phyloP scores from a whole-genome alignment of 2,797 vertebrate species.

The Lerista edwardsae region DNA sequence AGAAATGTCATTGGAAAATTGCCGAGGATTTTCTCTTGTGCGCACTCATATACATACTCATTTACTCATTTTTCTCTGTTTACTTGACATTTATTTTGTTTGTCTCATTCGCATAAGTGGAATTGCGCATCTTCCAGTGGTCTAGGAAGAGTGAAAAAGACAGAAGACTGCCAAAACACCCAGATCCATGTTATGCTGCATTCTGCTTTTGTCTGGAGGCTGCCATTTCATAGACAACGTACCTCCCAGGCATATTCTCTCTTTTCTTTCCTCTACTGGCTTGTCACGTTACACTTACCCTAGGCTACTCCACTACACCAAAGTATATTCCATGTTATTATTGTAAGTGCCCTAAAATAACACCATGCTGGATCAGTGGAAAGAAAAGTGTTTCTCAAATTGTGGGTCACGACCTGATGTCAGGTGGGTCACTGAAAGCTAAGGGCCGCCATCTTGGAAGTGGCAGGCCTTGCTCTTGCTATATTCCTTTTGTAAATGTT shows the following conservation, averaged over 20 bases:
- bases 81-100: slow-evolving; percentile 52
- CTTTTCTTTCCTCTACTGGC: background rate
- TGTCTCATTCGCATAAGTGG: slow-evolving; percentile 15
- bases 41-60: slow-evolving; percentile 26
- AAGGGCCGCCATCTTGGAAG: no score
- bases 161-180: background rate
- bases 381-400: no score
- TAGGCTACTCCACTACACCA: no score
- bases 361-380: no score
- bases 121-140: slow-evolving; percentile 1
- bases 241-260: background rate
- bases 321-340: background rate
- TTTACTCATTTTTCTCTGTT: slow-evolving; percentile 55
- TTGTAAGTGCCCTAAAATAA: no score
- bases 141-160: background rate
- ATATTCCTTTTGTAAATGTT: no score
- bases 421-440: no score
- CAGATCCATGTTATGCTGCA: background rate
- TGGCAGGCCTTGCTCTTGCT: no score
- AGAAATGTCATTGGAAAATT: slow-evolving; percentile 49
- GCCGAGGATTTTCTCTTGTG: slow-evolving; percentile 40
- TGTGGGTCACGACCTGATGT: no score
- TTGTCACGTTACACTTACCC: no score
- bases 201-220: background rate
- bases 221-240: background rate